Evolutionary conservation across 2,113 vertebrate species (phyloP).

Genomic region (Malurus cyaneus): DNA sequence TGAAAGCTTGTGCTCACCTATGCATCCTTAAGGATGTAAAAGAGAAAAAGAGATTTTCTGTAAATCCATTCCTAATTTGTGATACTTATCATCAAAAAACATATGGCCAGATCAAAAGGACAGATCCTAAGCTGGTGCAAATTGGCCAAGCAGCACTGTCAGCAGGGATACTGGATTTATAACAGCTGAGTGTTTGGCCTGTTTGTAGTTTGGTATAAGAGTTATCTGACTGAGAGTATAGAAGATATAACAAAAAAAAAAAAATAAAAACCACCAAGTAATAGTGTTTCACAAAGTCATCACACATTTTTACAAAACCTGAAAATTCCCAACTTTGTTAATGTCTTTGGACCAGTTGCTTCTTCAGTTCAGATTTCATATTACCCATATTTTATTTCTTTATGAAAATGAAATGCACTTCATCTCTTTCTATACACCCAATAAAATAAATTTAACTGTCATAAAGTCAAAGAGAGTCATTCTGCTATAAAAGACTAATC

Average conservation of each 20-base stretch:
- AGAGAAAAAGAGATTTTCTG: not conserved
- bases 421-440: not conserved
- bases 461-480: not conserved
- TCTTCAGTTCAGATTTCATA: not conserved
- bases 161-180: not conserved
- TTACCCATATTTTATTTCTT: not conserved
- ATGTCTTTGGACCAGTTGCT: not conserved
- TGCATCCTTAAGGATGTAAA: not conserved
- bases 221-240: not conserved
- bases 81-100: conserved; percentile 1
- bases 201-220: not conserved
- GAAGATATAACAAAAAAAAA: not conserved
- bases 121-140: not conserved
- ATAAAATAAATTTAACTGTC: not conserved
- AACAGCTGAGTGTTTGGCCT: not conserved
- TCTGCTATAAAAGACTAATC: not conserved
- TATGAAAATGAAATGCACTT: conserved; percentile 1
- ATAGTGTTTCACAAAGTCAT: not conserved
- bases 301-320: not conserved
- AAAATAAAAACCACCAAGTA: not conserved
- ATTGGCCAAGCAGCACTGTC: not conserved
- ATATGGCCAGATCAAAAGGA: not conserved
- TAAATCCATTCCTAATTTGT: conserved; percentile 36
- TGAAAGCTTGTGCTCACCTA: not conserved
- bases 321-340: not conserved